phyloP scores from a whole-genome alignment of 2,113 vertebrate genomes.

The Cyrtonyx montezumae region DNA sequence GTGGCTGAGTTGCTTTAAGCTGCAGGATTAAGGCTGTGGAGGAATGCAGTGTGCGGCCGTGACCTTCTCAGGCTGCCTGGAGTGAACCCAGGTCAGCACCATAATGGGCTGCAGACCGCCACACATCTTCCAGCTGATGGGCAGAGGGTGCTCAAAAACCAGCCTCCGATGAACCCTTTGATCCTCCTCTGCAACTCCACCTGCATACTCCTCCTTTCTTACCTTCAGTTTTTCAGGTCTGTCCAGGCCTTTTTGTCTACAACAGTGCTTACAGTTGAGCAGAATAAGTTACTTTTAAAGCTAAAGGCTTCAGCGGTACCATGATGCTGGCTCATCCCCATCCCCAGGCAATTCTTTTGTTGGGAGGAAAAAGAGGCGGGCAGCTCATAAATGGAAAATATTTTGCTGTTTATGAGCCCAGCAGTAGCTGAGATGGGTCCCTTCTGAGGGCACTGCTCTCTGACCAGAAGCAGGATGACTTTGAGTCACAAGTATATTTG shows the following conservation, averaged over 20 bases:
- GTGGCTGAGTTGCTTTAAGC: constrained; percentile 63
- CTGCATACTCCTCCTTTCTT: background rate
- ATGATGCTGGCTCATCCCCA: background rate
- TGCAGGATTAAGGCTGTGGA: constrained; percentile 61
- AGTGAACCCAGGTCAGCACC: constrained; percentile 59
- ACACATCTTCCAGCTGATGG: background rate
- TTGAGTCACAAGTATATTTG: constrained; percentile 6
- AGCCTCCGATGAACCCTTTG: background rate
- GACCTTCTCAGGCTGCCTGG: constrained; percentile 42
- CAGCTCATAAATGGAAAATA: background rate
- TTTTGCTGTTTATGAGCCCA: background rate
- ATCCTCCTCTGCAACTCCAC: background rate
- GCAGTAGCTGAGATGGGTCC: background rate
- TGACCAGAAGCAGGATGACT: background rate
- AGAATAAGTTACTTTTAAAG: background rate
- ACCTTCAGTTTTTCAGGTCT: background rate
- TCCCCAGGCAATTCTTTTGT: background rate
- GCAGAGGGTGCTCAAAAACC: background rate
- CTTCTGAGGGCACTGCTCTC: background rate
- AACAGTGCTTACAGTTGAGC: background rate
- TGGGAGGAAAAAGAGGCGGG: background rate
- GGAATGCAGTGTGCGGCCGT: constrained; percentile 47
- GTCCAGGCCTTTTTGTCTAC: background rate
- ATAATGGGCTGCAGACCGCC: background rate
- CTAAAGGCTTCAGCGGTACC: background rate